Evolutionary conservation across 2,888 invertebrate genomes (phyloP), one percentile per base, ranked within the genome.

Genomic region (Salticus scenicus): DNA sequence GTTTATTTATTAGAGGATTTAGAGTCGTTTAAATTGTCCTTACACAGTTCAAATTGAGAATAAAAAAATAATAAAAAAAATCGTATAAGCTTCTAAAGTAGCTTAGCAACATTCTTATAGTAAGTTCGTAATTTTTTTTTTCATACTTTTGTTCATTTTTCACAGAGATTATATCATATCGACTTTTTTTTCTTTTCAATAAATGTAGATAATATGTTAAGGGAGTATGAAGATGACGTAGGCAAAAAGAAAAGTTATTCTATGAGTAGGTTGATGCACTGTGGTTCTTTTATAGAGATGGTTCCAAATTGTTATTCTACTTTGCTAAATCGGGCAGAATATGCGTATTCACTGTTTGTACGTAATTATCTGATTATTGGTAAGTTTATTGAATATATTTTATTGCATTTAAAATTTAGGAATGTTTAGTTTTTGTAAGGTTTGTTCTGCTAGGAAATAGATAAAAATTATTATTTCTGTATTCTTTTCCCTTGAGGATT

Each of bases 141-240:
- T 47, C 17, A 14, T 47, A 5, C 24, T 17, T 57, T 47, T 24
- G 57, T 24, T 12, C 57, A 57, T 57, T 57, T 57, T 57, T 57
- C 57, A 57, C 57, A 57, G 57, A 1, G 57, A 57, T 57, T 20
- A 57, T 57, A 57, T 57, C 57, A 57, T 57, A 57, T 24, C 24
- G 2, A 57, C 24, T 57, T 57, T 57, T 57, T 24, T 57, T 57
- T 57, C 57, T 57, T 57, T 17, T 57, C 24, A 0, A 4, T 5
- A 4, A 12, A 24, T 20, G 24, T 57, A 24, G 57, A 24, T 57
- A 57, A 24, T 57, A 57, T 57, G 57, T 24, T 5, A 57, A 57
- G 57, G 24, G 5, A 12, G 57, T 20, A 24, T 20, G 24, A 24
- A 57, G 24, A 24, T 57, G 57, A 57, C 24, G 42, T 17, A 47